Evolutionary conservation across 2,888 invertebrate species (phyloP).

Genomic region (Petrophora chlorosata): DNA sequence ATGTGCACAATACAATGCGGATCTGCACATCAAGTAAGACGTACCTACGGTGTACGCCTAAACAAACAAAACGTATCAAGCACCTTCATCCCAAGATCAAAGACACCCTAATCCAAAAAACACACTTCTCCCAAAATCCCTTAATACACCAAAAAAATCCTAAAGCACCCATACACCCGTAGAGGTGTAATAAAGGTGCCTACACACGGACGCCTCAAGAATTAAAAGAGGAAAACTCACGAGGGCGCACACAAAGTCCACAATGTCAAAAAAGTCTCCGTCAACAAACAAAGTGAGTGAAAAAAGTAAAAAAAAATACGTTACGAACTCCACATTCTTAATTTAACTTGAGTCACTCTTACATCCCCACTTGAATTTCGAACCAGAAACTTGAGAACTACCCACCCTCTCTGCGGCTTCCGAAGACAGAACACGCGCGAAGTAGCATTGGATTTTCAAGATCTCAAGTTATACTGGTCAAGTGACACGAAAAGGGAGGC

Average conservation of each 20-base stretch:
- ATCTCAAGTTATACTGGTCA: slow-evolving; percentile 51
- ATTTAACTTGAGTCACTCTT: slow-evolving; percentile 83
- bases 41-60: slow-evolving; percentile 43
- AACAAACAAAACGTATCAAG: slow-evolving; percentile 74
- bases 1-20: not conserved
- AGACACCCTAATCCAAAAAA: slow-evolving; percentile 76
- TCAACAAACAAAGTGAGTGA: slow-evolving; percentile 76
- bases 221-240: slow-evolving; percentile 65
- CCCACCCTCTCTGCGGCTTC: slow-evolving; percentile 25
- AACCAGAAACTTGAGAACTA: slow-evolving; percentile 44
- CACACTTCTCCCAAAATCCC: slow-evolving; percentile 71
- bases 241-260: slow-evolving; percentile 68
- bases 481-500: slow-evolving; percentile 64
- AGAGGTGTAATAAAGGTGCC: slow-evolving; percentile 63
- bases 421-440: not conserved
- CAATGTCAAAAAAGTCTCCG: slow-evolving; percentile 81
- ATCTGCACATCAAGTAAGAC: slow-evolving; percentile 22
- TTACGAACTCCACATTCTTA: slow-evolving; percentile 81
- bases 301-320: slow-evolving; percentile 58
- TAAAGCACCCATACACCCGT: slow-evolving; percentile 53
- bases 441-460: slow-evolving; percentile 1
- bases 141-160: slow-evolving; percentile 66
- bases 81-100: slow-evolving; percentile 72
- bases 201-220: slow-evolving; percentile 76
- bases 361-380: slow-evolving; percentile 69